phyloP scores from a whole-genome alignment of 2,797 vertebrate species.

The Sarcophilus harrisii region DNA sequence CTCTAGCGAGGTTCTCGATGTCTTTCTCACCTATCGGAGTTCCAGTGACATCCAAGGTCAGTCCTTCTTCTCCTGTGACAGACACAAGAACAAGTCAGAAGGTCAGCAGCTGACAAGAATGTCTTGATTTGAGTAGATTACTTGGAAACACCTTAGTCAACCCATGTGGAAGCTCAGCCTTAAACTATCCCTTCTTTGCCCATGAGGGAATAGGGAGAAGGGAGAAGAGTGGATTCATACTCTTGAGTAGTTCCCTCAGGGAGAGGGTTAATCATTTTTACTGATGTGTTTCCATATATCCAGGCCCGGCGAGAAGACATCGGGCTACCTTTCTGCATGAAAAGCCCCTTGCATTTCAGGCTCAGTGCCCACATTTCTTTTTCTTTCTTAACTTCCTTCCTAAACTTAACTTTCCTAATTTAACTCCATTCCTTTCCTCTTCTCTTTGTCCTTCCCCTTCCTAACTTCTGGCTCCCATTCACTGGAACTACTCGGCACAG shows the following conservation, averaged over 20 bases:
- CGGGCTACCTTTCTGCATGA: constrained; percentile 11
- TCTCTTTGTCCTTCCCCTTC: background rate
- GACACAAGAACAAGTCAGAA: constrained; percentile 45
- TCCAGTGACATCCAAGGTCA: constrained; percentile 89
- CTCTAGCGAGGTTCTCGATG: constrained; percentile 97
- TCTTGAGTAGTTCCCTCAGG: background rate
- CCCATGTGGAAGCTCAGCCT: background rate
- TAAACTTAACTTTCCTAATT: no score
- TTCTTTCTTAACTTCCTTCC: background rate
- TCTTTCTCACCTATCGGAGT: constrained; percentile 91
- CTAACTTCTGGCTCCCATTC: background rate
- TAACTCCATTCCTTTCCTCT: background rate
- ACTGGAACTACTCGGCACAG: background rate
- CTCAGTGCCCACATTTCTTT: constrained; percentile 27
- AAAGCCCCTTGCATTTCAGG: constrained; percentile 5
- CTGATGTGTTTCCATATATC: background rate
- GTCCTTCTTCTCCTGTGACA: constrained; percentile 89
- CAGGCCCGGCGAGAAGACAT: background rate
- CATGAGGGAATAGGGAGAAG: background rate
- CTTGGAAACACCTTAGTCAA: background rate
- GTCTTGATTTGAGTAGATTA: constrained; percentile 10
- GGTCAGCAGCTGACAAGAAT: constrained; percentile 6
- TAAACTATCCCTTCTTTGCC: background rate
- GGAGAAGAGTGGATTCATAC: background rate
- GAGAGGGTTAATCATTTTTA: background rate